phyloP scores from a whole-genome alignment of 1,140 invertebrate species.

The Tetramorium alpestre region DNA sequence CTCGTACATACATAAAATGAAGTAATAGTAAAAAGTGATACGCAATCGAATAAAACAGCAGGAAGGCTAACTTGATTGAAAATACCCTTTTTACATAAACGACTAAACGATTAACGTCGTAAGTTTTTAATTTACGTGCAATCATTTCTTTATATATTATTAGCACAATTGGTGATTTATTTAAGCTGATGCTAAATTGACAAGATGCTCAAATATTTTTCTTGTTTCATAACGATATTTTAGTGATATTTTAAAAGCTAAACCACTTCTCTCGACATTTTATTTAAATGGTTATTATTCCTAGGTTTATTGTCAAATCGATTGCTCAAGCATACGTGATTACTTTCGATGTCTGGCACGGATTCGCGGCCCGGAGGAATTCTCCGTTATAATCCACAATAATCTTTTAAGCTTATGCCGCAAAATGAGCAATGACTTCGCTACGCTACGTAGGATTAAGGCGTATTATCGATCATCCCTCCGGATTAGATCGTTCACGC shows the following conservation, averaged over 20 bases:
- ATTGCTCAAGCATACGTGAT: not conserved
- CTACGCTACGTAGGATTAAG: constrained; percentile 16
- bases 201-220: not conserved
- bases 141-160: not conserved
- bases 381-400: constrained; percentile 7
- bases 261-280: not conserved
- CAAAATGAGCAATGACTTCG: constrained; percentile 5
- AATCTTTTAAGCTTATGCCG: constrained; percentile 3
- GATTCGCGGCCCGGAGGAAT: not conserved
- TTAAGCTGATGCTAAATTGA: not conserved
- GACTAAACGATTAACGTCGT: not conserved
- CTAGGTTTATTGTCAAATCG: not conserved
- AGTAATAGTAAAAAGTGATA: constrained; percentile 9
- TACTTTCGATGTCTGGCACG: not conserved
- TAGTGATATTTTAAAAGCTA: not conserved
- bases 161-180: not conserved
- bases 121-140: not conserved
- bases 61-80: not conserved
- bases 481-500: constrained; percentile 17
- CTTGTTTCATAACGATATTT: not conserved
- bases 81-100: not conserved
- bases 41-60: not conserved
- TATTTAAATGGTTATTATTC: not conserved
- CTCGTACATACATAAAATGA: not conserved
- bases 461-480: constrained; percentile 30